Conservation (phyloP, 53 echinoderm and acorn worm genomes). For the Apostichopus leukothele region DNA sequence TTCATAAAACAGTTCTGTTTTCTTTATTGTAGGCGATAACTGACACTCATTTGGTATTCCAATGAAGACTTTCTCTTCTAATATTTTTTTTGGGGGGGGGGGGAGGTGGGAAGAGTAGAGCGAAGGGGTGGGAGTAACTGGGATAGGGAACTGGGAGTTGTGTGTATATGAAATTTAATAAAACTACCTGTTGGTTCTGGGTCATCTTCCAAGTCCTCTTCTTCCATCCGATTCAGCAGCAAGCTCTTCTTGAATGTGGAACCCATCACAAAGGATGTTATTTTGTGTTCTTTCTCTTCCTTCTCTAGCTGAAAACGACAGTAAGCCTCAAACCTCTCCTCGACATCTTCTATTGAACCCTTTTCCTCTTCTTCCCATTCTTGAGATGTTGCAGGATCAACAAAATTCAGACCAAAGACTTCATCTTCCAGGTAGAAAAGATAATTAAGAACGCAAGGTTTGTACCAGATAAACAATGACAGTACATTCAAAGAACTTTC, state of each 20-base stretch:
- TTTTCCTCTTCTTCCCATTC: conserved; percentile 20
- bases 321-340: neutral
- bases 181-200: conserved; percentile 16
- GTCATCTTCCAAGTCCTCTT: neutral
- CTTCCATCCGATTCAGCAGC: conserved; percentile 13
- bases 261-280: conserved; percentile 4
- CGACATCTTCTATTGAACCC: neutral
- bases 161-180: neutral
- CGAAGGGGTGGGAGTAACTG: neutral
- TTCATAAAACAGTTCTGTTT: too few species aligned
- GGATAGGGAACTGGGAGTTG: neutral
- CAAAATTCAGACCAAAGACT: conserved; percentile 5
- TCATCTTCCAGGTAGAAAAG: neutral
- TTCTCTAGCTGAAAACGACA: neutral
- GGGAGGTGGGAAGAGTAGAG: too few species aligned
- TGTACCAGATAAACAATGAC: too few species aligned
- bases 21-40: too few species aligned
- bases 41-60: too few species aligned
- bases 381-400: neutral
- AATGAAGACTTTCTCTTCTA: too few species aligned
- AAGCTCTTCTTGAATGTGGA: neutral
- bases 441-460: too few species aligned
- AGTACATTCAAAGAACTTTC: too few species aligned
- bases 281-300: conserved; percentile 6
- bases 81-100: too few species aligned